These are phyloP conservation scores for Calycopis cecrops DNA, from an alignment of 1,140 invertebrate species.

Conservation along the genomic window DNA sequence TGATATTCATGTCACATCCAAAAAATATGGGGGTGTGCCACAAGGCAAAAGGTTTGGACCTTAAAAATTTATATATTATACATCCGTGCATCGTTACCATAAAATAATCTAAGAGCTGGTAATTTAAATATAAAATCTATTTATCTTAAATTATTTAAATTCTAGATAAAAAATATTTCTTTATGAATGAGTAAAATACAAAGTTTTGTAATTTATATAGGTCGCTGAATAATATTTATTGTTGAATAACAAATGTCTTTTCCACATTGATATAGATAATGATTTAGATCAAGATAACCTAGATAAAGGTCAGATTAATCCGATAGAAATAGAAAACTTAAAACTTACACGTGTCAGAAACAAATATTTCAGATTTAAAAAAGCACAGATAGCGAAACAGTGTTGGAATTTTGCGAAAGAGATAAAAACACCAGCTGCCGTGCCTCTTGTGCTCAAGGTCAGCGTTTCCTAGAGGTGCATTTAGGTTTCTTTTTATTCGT, in stretches of 20 bases:
- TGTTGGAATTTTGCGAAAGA: slow-evolving; percentile 64
- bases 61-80: neutral
- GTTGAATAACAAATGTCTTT: too few relatives aligned
- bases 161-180: too few relatives aligned
- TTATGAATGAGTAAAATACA: too few relatives aligned
- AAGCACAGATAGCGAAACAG: slow-evolving; percentile 29
- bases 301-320: too few relatives aligned
- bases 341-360: too few relatives aligned
- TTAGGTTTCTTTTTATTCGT: slow-evolving; percentile 70
- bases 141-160: too few relatives aligned
- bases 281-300: too few relatives aligned
- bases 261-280: too few relatives aligned
- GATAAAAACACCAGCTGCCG: slow-evolving; percentile 71
- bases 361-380: neutral
- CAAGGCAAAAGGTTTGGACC: neutral
- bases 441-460: slow-evolving; percentile 67
- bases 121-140: neutral
- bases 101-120: neutral
- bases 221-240: too few relatives aligned
- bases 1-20: slow-evolving; percentile 7
- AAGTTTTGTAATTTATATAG: too few relatives aligned
- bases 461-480: slow-evolving; percentile 73
- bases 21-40: neutral
- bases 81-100: neutral
- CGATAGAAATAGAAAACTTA: too few relatives aligned